Conservation (phyloP, 2,797 vertebrate genomes). For the Gobio occitaniae region DNA sequence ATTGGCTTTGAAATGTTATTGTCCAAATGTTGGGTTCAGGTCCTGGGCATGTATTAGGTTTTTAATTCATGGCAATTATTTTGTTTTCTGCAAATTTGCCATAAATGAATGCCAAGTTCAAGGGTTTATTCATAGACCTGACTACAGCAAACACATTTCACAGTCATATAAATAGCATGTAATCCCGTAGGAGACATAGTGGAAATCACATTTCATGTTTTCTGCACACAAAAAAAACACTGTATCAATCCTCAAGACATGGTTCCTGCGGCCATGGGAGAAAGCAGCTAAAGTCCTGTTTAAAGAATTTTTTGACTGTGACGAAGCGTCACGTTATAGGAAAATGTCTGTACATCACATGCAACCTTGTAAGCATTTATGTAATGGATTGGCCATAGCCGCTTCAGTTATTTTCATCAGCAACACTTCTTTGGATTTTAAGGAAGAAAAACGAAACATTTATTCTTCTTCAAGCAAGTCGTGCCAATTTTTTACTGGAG, state of each 20-base stretch:
- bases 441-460: background rate
- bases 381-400: background rate
- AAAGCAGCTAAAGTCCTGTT: background rate
- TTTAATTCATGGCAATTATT: background rate
- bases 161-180: background rate
- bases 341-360: constrained; percentile 1
- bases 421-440: constrained; percentile 6
- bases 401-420: constrained; percentile 11
- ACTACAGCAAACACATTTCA: background rate
- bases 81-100: background rate
- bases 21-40: background rate
- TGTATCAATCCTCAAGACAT: background rate
- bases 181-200: background rate
- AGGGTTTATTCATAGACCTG: background rate
- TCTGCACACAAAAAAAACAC: background rate
- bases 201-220: constrained; percentile 12
- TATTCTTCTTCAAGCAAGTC: constrained; percentile 1
- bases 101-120: background rate
- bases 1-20: background rate
- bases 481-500: background rate
- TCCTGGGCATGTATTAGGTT: background rate
- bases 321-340: background rate
- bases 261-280: background rate
- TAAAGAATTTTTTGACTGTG: constrained; percentile 11
- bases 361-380: constrained; percentile 5